A percentile compares a stretch with the other conserved stretches of the same genome.
Conservation (phyloP, 2,797 vertebrate species). For the Carduelis carduelis region DNA sequence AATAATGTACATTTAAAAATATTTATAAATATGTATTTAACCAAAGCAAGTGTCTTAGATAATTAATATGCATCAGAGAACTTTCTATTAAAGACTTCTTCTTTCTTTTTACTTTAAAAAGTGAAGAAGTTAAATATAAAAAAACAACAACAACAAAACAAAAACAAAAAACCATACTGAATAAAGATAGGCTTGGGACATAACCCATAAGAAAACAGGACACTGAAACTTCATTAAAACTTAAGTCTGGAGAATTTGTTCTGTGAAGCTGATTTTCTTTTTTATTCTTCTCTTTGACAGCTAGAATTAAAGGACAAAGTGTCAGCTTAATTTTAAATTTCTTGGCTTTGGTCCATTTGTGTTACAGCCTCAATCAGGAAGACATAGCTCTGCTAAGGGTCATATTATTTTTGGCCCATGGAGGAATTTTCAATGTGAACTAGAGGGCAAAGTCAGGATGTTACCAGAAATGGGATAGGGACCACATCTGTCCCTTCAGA, state of each 20-base stretch:
- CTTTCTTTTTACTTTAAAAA: constrained; percentile 28
- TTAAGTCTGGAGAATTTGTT: background rate
- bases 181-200: background rate
- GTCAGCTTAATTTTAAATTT: constrained; percentile 51
- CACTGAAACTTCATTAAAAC: background rate
- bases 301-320: constrained; percentile 41
- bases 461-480: background rate
- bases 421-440: background rate
- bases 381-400: background rate
- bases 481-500: background rate
- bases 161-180: background rate
- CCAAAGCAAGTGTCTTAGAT: constrained; percentile 52
- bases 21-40: constrained; percentile 73
- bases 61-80: constrained; percentile 66
- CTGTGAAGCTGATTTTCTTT: constrained; percentile 28
- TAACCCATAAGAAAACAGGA: background rate
- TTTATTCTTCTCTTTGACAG: constrained; percentile 25
- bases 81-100: constrained; percentile 46
- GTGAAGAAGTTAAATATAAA: background rate
- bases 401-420: constrained; percentile 24
- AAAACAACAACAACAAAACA: background rate
- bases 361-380: constrained; percentile 35
- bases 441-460: background rate
- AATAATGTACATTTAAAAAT: constrained; percentile 56
- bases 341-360: constrained; percentile 48